Base-by-base conservation (phyloP, 2,888 invertebrate species). In the Caenorhabditis sp. region DNA sequence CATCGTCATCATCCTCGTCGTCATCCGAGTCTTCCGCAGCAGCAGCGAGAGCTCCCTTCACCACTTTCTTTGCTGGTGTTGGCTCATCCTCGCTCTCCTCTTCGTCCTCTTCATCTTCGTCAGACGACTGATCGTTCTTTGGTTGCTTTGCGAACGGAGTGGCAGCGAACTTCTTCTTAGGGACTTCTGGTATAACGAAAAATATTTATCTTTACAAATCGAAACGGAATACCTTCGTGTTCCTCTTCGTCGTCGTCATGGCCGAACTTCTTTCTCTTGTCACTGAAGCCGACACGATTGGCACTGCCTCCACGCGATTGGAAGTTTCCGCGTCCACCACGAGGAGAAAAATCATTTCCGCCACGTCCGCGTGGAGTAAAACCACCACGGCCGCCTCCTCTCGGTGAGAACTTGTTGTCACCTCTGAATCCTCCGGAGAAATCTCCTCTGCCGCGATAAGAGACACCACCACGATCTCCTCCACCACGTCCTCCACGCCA, bases 241-340 rank as follows among this genome's bases (percentile, higher is more conserved):
- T 53, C 63, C 6, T 81, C 78, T 41, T 79, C 81, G 8, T 81
- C 81, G 9, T 79, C 83, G 20, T 82, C 80, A 30, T 75, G 77
- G 4, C 53, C 71, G 41, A 76, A 80, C 1, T 53, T 27, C 55
- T 76, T 80, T 41, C 79, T 70, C 58, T 84, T 81, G 55, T 80
- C 77, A 22, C 73, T 74, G 62, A 72, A 72, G 13, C 72, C 78
- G 27, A 68, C 72, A 13, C 59, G 35, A 9, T 45, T 59, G 39
- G 39, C 30, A 20, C 59, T 37, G 11, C 65, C 71, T 37, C 77
- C 72, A 20, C 66, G 71, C 17, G 58, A 39, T 26, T 66, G 61
- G 70, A 77, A 79, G 39, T 43, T 62, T 32, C 71, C 71, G 39
- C 62, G 32, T 35, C 66, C 75, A 17, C 68, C 75, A 11, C 75